These are phyloP conservation scores for Conus ventricosus DNA, from an alignment of 1,140 invertebrate species.

Conservation along the genomic window DNA sequence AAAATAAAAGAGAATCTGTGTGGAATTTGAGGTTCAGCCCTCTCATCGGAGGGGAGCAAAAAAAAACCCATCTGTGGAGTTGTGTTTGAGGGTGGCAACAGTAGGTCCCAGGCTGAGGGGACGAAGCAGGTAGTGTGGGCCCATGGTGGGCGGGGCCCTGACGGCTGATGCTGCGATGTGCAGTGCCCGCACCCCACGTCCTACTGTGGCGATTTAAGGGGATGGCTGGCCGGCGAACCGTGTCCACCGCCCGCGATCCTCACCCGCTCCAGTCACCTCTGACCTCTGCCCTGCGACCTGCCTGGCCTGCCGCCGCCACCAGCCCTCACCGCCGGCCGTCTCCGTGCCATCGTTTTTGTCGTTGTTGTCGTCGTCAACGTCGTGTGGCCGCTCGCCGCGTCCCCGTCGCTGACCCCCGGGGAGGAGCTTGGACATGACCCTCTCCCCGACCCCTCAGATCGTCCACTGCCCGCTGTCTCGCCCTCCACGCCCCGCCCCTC, in stretches of 20 bases:
- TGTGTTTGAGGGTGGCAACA: too few relatives aligned
- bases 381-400: background rate
- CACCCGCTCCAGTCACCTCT: background rate
- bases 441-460: constrained; percentile 1
- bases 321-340: background rate
- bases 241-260: background rate
- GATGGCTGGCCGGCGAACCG: constrained; percentile 18
- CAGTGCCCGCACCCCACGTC: constrained; percentile 13
- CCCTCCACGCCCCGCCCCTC: background rate
- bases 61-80: too few relatives aligned
- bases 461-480: constrained; percentile 25
- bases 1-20: too few relatives aligned
- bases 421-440: constrained; percentile 37
- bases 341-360: background rate
- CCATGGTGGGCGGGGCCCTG: background rate
- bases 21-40: too few relatives aligned
- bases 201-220: constrained; percentile 14
- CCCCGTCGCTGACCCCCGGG: constrained; percentile 23
- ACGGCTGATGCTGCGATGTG: constrained; percentile 27
- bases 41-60: too few relatives aligned
- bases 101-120: too few relatives aligned
- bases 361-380: background rate
- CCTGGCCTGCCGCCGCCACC: too few relatives aligned
- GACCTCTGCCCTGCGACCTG: background rate
- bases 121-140: background rate